phyloP scores from a whole-genome alignment of 2,113 vertebrate genomes.

The Cinclus cinclus region DNA sequence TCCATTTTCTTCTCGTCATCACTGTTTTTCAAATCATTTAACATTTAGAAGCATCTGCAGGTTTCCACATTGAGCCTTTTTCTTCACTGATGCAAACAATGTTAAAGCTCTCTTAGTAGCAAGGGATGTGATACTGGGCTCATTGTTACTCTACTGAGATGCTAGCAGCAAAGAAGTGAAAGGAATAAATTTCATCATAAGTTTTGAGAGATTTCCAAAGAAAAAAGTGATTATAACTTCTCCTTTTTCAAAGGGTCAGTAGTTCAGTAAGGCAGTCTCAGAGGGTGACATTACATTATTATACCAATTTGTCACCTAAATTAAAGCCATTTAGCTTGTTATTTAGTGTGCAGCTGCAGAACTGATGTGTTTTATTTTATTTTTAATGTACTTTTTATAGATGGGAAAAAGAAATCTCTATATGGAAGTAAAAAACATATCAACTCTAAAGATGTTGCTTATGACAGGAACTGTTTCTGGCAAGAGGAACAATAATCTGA shows the following conservation, averaged over 20 bases:
- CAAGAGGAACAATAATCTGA: slow-evolving; percentile 54
- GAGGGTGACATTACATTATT: slow-evolving; percentile 58
- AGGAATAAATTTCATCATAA: slow-evolving; percentile 27
- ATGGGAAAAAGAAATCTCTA: neutral
- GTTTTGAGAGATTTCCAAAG: slow-evolving; percentile 30
- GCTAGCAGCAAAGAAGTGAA: slow-evolving; percentile 1
- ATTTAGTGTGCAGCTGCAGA: slow-evolving; percentile 54
- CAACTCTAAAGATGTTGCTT: slow-evolving; percentile 23
- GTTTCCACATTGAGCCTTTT: neutral
- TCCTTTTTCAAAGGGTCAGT: slow-evolving; percentile 43
- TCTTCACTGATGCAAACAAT: neutral
- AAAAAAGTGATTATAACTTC: slow-evolving; percentile 32
- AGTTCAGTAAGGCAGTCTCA: slow-evolving; percentile 20
- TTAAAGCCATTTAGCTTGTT: slow-evolving; percentile 60
- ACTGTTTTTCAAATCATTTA: neutral
- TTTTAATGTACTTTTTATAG: slow-evolving; percentile 35
- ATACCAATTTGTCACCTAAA: slow-evolving; percentile 59
- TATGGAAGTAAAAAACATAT: slow-evolving; percentile 1
- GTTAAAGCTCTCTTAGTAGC: neutral
- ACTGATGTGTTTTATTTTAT: slow-evolving; percentile 63
- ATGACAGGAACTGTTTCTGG: slow-evolving; percentile 19
- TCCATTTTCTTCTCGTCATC: neutral
- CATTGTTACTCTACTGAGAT: neutral
- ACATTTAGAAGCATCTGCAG: neutral
- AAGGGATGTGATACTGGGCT: neutral